These are phyloP conservation scores for Chaenogobius annularis DNA, from an alignment of 2,113 vertebrate genomes.

Conservation along the genomic window DNA sequence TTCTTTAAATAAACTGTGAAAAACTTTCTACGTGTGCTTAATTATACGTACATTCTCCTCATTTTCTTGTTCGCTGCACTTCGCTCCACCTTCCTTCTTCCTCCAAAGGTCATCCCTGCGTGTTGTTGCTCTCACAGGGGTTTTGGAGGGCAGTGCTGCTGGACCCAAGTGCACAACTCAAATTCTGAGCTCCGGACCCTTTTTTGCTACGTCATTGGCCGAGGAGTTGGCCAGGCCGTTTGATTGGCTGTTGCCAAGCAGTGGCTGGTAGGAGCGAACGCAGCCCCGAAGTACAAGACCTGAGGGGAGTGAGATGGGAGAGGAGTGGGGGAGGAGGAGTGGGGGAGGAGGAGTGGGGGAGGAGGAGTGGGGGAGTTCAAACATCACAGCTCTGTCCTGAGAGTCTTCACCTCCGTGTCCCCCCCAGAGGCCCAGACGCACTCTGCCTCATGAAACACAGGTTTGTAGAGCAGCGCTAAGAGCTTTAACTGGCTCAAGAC, in stretches of 20 bases:
- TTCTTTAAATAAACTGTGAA: neutral
- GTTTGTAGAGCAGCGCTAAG: neutral
- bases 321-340: neutral
- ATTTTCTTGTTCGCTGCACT: neutral
- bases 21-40: neutral
- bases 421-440: slow-evolving; percentile 49
- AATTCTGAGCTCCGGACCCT: slow-evolving; percentile 75
- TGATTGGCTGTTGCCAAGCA: slow-evolving; percentile 85
- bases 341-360: neutral
- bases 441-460: neutral
- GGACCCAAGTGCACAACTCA: slow-evolving; percentile 72
- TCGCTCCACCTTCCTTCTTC: neutral
- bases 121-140: slow-evolving; percentile 8
- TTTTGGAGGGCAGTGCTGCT: slow-evolving; percentile 44
- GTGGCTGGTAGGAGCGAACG: slow-evolving; percentile 75
- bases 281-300: slow-evolving; percentile 59
- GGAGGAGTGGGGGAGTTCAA: slow-evolving; percentile 42
- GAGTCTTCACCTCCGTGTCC: slow-evolving; percentile 57
- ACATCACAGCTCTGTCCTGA: slow-evolving; percentile 59
- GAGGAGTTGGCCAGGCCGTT: slow-evolving; percentile 60
- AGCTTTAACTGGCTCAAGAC: neutral
- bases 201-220: slow-evolving; percentile 73
- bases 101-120: slow-evolving; percentile 1
- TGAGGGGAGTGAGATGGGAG: slow-evolving; percentile 29
- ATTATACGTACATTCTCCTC: neutral